A percentile compares a stretch with the other conserved stretches of the same genome.
These are phyloP conservation scores for Myotis daubentonii DNA, from an alignment of 2,797 vertebrate genomes.

Conservation along the genomic window DNA sequence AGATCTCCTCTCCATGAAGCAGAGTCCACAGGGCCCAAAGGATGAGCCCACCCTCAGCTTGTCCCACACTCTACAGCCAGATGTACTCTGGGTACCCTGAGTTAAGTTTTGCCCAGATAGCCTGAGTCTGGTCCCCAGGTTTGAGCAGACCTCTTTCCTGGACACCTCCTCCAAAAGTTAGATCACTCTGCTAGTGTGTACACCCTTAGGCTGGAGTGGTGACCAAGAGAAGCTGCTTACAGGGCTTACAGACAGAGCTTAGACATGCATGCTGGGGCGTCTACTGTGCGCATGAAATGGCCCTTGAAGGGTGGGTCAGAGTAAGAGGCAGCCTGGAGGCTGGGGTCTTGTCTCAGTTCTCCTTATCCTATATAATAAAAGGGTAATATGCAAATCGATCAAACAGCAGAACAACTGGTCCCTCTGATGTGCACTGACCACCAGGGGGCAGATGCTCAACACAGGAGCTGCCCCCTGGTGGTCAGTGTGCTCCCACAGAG, in stretches of 20 bases:
- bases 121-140: neutral
- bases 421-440: no score
- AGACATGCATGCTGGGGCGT: fast-evolving
- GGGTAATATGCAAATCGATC: no score
- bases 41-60: neutral
- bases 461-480: no score
- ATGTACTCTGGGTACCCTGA: neutral
- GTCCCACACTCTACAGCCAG: neutral
- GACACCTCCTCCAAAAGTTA: neutral
- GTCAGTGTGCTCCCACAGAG: no score
- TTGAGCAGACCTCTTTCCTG: neutral
- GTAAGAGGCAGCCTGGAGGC: neutral
- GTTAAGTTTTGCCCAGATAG: neutral
- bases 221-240: neutral
- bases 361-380: no score
- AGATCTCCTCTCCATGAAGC: neutral
- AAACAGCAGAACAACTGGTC: no score
- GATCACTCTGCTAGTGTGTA: neutral
- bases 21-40: neutral
- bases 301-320: neutral
- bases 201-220: neutral
- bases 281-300: neutral
- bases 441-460: no score
- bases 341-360: fast-evolving
- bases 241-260: neutral